These are phyloP conservation scores for Calameuta idolon DNA, from an alignment of 2,888 invertebrate genomes.

Conservation along the genomic window DNA sequence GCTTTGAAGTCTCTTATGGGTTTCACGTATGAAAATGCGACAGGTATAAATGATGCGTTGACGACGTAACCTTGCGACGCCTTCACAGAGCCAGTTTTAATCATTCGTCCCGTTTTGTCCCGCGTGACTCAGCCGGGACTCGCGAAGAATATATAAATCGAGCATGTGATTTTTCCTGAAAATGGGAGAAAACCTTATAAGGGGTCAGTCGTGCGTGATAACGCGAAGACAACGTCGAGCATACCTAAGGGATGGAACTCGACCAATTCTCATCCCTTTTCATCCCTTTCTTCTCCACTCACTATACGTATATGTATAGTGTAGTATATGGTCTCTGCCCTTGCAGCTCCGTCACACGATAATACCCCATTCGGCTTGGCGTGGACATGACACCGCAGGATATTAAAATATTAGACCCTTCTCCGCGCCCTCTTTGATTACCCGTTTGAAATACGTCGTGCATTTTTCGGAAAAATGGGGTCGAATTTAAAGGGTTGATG, in stretches of 20 bases:
- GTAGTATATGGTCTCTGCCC: not conserved
- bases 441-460: constrained; percentile 44
- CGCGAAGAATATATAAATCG: constrained; percentile 3
- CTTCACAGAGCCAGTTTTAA: not conserved
- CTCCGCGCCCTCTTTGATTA: constrained; percentile 19
- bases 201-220: constrained; percentile 52
- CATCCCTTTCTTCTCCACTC: constrained; percentile 12
- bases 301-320: not conserved
- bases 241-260: constrained; percentile 39
- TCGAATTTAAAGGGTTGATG: constrained; percentile 25
- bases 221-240: constrained; percentile 46
- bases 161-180: constrained; percentile 46
- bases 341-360: constrained; percentile 23
- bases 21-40: not conserved
- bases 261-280: constrained; percentile 21
- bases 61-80: not conserved
- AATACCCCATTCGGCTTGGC: constrained; percentile 19
- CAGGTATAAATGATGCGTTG: not conserved
- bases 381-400: constrained; percentile 56
- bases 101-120: not conserved
- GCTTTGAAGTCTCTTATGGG: not conserved
- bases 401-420: constrained; percentile 51
- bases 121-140: constrained; percentile 4
- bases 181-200: constrained; percentile 29
- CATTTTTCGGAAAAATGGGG: constrained; percentile 28